Evolutionary conservation across 2,888 invertebrate species (phyloP), one percentile per base, ranked within the genome.

Genomic region (Dermolepida albohirtum): DNA sequence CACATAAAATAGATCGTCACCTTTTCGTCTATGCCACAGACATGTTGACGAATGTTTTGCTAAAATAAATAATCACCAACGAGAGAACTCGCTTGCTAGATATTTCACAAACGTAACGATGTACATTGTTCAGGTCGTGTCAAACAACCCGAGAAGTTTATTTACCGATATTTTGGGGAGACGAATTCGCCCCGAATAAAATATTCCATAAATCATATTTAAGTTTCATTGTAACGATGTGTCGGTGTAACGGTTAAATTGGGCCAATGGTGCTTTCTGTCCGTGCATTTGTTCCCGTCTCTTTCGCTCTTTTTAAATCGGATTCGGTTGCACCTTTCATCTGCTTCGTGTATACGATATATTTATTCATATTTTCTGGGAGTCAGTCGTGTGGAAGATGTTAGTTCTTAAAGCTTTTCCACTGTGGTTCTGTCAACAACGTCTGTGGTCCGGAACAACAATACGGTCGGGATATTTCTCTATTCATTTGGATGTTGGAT

Each of bases 121-220:
- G 52, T 29, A 27, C 17, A 54, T 52, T 65, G 64, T 52, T 43
- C 64, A 14, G 11, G 22, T 16, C 16, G 17, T 65, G 54, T 65
- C 59, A 62, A 54, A 65, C 64, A 54, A 44, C 44, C 64, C 39
- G 59, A 62, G 43, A 52, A 49, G 54, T 59, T 51, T 76, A 75
- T 80, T 79, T 78, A 78, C 77, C 74, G 76, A 78, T 80, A 78
- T 51, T 79, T 76, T 81, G 78, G 79, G 80, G 64, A 47, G 81
- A 79, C 79, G 74, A 75, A 77, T 79, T 80, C 79, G 80, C 80
- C 80, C 79, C 76, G 80, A 78, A 81, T 80, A 80, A 82, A 82
- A 79, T 80, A 79, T 80, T 80, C 78, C 81, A 83, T 83, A 83
- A 83, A 83, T 83, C 82, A 83, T 82, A 82, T 82, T 82, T 82